A percentile compares a stretch with the other conserved stretches of the same genome.
Evolutionary conservation across 2,113 vertebrate genomes (phyloP).

Genomic region (Rhea pennata): DNA sequence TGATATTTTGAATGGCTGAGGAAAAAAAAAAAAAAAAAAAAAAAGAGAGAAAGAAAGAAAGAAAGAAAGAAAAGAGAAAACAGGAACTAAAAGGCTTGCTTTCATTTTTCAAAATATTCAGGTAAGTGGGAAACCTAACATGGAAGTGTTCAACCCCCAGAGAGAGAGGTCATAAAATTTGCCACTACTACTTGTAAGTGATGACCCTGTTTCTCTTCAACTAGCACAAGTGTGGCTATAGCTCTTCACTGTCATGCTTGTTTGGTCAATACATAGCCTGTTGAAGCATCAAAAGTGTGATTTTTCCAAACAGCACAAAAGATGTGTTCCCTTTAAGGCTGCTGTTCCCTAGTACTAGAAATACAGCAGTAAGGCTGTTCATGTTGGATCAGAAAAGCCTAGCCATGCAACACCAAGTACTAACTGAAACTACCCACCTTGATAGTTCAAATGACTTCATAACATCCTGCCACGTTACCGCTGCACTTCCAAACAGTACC

Average conservation of each 20-base stretch:
- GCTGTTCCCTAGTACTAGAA: not conserved
- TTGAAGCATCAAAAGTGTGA: accelerated
- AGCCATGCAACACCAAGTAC: too few relatives aligned
- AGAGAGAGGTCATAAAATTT: not conserved
- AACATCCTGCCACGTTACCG: not conserved
- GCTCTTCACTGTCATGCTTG: accelerated
- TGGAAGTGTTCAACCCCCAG: not conserved
- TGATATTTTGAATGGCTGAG: not conserved
- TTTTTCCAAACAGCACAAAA: not conserved
- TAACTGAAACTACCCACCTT: not conserved
- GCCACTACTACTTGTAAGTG: not conserved
- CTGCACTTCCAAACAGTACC: not conserved
- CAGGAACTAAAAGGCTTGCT: not conserved
- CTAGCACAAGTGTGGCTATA: not conserved
- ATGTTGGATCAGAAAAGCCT: not conserved
- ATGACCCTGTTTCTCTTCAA: not conserved
- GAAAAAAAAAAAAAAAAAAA: not conserved
- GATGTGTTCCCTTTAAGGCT: not conserved
- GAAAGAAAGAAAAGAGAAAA: not conserved
- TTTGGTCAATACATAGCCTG: not conserved
- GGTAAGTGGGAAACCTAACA: accelerated
- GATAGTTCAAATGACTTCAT: not conserved
- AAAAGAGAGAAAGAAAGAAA: not conserved
- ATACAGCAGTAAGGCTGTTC: not conserved
- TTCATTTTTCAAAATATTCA: not conserved